Base-by-base conservation (phyloP, 2,888 invertebrate species). In the Tinea pellionella region DNA sequence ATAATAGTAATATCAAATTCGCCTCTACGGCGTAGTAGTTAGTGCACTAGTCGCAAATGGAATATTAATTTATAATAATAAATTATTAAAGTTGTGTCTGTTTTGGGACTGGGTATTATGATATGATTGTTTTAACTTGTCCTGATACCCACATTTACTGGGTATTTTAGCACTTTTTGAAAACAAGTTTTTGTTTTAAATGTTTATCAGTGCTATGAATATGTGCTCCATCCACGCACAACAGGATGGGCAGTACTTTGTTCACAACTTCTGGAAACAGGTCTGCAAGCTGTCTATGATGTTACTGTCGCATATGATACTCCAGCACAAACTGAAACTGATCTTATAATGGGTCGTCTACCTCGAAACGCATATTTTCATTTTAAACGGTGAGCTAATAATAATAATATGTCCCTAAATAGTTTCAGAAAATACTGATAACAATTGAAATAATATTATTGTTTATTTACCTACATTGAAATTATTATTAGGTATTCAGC, bases 271-370 rank as follows among this genome's bases (percentile, higher is more conserved):
- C 77, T 86, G 63, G 90, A 86, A 62, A 80, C 90, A 9, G 91
- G 91, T 19, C 77, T 96, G 59, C 90, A 91, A 63, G 92, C 94
- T 0, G 88, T 96, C n/a, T 95, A 96, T 75, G 96, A 96, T 74
- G 89, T 96, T 64, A 95, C 96, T 0, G 89, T 96, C n/a, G 94
- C 92, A 0, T 96, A 96, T 77, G 95, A 95, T 4, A 90, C 90
- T 64, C 89, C 89, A 12, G 94, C 95, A 0, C 94, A 94, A 74
- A 92, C 90, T 18, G 96, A 96, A 76, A 73, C 89, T 18, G 92
- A 93, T 68, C 78, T 96, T 56, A 69, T 94, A 7, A 80, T 80
- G 15, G 96, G 96, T 8, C 88, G 87, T 61, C 89, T 94, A 68
- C 96, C 96, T 0, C 89, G 88, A 63, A 90, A 93, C 70, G 92